Evolutionary conservation across 2,113 vertebrate genomes (phyloP), one percentile per base, ranked within the genome.

Genomic region (Melierax canorus): DNA sequence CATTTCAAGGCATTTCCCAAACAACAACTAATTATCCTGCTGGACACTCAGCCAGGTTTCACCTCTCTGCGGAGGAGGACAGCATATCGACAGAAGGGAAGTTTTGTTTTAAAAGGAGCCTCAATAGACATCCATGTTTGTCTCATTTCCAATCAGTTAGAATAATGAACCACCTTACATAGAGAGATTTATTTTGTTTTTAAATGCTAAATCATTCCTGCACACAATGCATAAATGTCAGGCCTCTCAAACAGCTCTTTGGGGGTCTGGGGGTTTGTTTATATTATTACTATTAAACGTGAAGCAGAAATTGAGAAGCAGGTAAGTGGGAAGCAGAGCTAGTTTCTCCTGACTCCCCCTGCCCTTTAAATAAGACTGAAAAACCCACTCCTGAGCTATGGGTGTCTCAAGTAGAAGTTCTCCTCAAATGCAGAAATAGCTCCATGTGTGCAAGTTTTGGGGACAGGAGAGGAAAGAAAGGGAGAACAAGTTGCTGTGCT

Each of bases 171-270:
- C 39, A 38, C 46, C 73, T 87, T 59, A 43, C 69, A 50, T 3
- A 48, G n/a, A 73, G 69, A 92, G 78, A 94, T 95, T 83, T 76
- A 83, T 88, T 85, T 81, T 92, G 87, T 36, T 94, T 94, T 90
- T 78, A 87, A 93, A 90, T 79, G 84, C 53, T 95, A 64, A 87
- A 92, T 92, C 85, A 76, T 90, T 87, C 87, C 81, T 76, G 53
- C 66, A 51, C 20, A 32, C 41, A 39, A 53, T 30, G 46, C 69
- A 36, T 67, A 63, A 81, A 89, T 50, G 68, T 50, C 86, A 94
- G 60, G 36, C 43, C 56, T 85, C 80, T 89, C 89, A 63, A 86
- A 53, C 34, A 83, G 68, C 39, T 89, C 94, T 58, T 71, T 0
- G 0, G 80, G 59, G 63, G n/a, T 50, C 66, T 0, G 1, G 80